Percentiles rank a stretch among this genome's conserved stretches.
phyloP scores from a whole-genome alignment of 2,113 vertebrate genomes.

The Paradoxurus hermaphroditus region DNA sequence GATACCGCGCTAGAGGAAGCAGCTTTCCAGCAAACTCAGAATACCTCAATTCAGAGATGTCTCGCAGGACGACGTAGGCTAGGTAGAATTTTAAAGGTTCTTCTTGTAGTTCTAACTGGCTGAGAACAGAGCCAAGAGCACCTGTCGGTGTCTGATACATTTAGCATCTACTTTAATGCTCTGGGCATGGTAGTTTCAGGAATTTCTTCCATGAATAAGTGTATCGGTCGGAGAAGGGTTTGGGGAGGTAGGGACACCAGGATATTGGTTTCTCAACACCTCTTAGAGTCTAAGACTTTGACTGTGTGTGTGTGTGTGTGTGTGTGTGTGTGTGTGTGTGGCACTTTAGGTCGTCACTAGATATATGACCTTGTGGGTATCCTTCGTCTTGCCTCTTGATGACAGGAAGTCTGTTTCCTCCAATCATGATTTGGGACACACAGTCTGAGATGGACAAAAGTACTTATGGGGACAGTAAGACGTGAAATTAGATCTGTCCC shows the following conservation, averaged over 20 bases:
- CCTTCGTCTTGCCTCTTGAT: neutral
- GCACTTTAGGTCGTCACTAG: neutral
- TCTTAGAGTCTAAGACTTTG: neutral
- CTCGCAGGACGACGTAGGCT: neutral
- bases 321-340: rapidly evolving
- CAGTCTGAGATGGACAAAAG: neutral
- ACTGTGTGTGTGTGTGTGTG: neutral
- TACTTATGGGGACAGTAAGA: neutral
- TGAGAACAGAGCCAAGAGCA: neutral
- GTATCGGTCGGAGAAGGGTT: neutral
- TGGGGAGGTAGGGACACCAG: neutral
- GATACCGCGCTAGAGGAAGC: neutral
- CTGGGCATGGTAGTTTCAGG: neutral
- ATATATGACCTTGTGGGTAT: neutral
- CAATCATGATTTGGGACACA: neutral
- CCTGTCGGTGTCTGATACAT: neutral
- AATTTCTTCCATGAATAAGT: neutral
- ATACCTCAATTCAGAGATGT: neutral
- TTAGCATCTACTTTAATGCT: neutral
- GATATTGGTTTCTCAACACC: neutral
- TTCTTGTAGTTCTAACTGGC: neutral
- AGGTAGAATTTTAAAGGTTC: neutral
- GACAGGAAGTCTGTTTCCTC: neutral
- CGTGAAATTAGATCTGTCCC: neutral
- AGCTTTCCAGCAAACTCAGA: conserved; percentile 28